phyloP scores from a whole-genome alignment of 2,797 vertebrate species.

The Coilia nasus region DNA sequence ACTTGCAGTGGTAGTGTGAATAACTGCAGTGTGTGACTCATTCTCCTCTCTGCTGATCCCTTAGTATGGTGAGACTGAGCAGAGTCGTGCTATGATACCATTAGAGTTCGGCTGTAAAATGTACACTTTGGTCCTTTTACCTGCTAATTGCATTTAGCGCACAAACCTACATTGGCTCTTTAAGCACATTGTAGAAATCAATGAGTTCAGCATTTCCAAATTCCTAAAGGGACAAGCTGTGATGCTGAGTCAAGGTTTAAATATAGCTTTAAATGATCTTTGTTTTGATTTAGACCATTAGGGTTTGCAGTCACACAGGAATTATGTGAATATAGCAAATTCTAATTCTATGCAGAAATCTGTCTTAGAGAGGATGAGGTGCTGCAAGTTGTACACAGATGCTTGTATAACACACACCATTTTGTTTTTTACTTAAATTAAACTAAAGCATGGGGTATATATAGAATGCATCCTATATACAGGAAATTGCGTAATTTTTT shows the following conservation, averaged over 20 bases:
- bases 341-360: background rate
- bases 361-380: too few relatives aligned
- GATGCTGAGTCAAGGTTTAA: background rate
- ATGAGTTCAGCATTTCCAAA: background rate
- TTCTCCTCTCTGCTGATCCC: background rate
- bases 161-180: background rate
- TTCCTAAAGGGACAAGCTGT: background rate
- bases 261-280: background rate
- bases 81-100: background rate
- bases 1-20: background rate
- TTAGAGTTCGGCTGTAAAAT: background rate
- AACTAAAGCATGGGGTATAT: too few relatives aligned
- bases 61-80: background rate
- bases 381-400: too few relatives aligned
- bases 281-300: background rate
- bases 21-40: background rate
- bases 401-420: too few relatives aligned
- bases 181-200: background rate
- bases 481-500: too few relatives aligned
- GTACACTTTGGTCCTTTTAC: background rate
- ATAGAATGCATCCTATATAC: too few relatives aligned
- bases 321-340: background rate
- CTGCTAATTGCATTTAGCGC: background rate
- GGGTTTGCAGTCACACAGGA: background rate
- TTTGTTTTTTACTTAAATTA: too few relatives aligned